Conservation (phyloP, 2,797 vertebrate genomes). For the Xiphorhynchus erythropygius region DNA sequence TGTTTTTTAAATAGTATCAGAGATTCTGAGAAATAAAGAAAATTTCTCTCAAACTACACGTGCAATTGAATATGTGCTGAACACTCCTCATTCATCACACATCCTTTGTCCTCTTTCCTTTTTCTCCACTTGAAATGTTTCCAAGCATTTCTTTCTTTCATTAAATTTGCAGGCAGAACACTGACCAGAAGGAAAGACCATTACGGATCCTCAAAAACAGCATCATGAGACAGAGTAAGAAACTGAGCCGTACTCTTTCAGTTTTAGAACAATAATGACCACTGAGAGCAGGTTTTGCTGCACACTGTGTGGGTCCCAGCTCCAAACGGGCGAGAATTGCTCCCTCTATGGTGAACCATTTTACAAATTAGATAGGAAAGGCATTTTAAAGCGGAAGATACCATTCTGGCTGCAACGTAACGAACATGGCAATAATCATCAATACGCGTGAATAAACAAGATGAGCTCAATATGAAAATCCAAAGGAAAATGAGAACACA, state of each 20-base stretch:
- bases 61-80: background rate
- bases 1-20: background rate
- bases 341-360: background rate
- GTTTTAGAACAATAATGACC: background rate
- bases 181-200: background rate
- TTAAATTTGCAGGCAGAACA: background rate
- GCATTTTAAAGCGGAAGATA: background rate
- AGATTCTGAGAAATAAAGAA: background rate
- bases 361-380: background rate
- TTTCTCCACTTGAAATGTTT: rapidly evolving
- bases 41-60: rapidly evolving
- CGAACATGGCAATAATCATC: background rate
- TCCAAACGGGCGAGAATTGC: background rate
- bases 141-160: background rate
- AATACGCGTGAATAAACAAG: background rate
- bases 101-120: background rate
- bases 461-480: background rate
- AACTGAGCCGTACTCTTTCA: background rate
- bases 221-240: background rate
- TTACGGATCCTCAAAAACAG: background rate
- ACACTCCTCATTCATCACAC: background rate
- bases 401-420: background rate
- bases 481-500: background rate
- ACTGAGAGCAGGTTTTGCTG: background rate
- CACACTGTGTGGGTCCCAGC: rapidly evolving